phyloP scores from a whole-genome alignment of 2,113 vertebrate species.

The Rhodinocichla rosea region DNA sequence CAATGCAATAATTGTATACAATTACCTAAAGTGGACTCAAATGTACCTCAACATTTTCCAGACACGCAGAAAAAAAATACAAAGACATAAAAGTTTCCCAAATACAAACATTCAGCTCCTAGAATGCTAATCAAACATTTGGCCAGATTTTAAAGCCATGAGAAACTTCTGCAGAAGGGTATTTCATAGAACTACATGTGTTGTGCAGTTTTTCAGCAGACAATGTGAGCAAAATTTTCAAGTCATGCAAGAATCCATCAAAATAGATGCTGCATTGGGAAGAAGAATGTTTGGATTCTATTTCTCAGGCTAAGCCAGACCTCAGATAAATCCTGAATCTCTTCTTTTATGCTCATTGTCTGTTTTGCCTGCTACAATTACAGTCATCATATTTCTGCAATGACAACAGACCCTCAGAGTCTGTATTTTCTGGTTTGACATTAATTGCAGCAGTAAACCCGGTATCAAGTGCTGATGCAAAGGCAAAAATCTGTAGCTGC shows the following conservation, averaged over 20 bases:
- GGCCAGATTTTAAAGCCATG: background rate
- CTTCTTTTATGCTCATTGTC: background rate
- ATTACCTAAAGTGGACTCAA: background rate
- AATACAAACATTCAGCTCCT: background rate
- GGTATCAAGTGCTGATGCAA: background rate
- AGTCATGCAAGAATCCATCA: background rate
- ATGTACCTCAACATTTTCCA: background rate
- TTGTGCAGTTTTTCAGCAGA: background rate
- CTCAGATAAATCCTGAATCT: background rate
- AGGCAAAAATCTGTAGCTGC: background rate
- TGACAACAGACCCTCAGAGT: background rate
- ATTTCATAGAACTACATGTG: background rate
- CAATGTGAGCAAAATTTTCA: background rate
- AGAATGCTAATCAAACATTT: background rate
- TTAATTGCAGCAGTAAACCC: background rate
- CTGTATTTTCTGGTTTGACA: background rate
- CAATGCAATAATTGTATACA: background rate
- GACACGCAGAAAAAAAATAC: background rate
- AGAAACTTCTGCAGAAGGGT: background rate
- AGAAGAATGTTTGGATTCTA: background rate
- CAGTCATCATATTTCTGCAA: background rate
- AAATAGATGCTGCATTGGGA: background rate
- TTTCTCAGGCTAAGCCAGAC: background rate
- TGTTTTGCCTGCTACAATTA: background rate
- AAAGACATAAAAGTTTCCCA: background rate